These are phyloP conservation scores for Oscheius myriophilus DNA, from an alignment of 2,888 invertebrate genomes.

Conservation along the genomic window DNA sequence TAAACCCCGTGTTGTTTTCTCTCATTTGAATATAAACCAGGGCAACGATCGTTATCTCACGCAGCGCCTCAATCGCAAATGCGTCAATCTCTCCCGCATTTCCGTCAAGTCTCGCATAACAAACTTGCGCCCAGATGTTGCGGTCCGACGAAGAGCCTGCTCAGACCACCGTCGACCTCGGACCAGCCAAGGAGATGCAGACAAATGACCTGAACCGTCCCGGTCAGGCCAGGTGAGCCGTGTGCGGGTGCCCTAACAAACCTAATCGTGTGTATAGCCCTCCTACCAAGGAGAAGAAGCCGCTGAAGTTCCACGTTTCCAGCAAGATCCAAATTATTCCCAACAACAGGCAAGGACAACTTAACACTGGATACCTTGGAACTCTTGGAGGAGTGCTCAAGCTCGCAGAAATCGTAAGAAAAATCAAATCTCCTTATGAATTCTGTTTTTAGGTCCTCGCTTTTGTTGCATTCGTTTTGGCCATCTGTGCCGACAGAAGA, in stretches of 20 bases:
- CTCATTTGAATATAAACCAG: constrained; percentile 17
- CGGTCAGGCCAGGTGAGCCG: constrained; percentile 23
- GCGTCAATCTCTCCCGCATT: constrained; percentile 2
- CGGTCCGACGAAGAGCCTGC: constrained; percentile 38
- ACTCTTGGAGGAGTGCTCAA: constrained; percentile 68
- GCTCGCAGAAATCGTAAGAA: constrained; percentile 72
- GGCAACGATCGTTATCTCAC: constrained; percentile 21
- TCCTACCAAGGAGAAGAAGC: constrained; percentile 50
- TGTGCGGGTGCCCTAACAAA: neutral
- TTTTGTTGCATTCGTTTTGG: constrained; percentile 67
- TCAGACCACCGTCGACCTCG: constrained; percentile 48
- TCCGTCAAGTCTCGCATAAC: neutral
- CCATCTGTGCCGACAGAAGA: constrained; percentile 68
- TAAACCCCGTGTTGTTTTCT: too few relatives aligned
- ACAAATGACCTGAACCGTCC: constrained; percentile 23
- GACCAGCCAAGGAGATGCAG: constrained; percentile 42
- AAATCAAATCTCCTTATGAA: neutral
- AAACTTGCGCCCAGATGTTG: constrained; percentile 34
- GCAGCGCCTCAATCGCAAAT: neutral
- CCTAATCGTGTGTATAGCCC: constrained; percentile 7
- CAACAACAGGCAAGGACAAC: constrained; percentile 65
- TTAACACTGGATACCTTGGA: constrained; percentile 67
- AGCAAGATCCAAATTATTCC: constrained; percentile 66
- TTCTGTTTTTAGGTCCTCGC: constrained; percentile 77
- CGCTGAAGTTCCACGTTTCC: constrained; percentile 62